A percentile compares a stretch with the other conserved stretches of the same genome.
Evolutionary conservation across 2,797 vertebrate species (phyloP).

Genomic region (Coregonus suidteri): DNA sequence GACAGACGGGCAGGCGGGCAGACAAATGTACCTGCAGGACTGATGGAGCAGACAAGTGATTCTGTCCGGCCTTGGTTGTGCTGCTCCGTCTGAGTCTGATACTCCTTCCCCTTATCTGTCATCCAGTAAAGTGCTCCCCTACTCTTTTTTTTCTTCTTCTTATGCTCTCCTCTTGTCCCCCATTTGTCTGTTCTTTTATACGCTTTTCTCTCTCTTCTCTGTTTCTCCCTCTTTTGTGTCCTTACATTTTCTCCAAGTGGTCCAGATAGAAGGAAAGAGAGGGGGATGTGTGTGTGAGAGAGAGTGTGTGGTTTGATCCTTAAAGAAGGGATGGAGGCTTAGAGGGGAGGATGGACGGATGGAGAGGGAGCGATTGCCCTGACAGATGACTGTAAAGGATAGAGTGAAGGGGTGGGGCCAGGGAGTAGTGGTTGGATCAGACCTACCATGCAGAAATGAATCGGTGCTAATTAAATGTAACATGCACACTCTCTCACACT

Average conservation of each 20-base stretch:
- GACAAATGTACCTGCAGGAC: slow-evolving; percentile 38
- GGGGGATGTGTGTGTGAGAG: slow-evolving; percentile 4
- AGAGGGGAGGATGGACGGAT: slow-evolving; percentile 17
- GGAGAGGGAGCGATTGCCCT: slow-evolving; percentile 11
- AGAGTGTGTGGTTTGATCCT: slow-evolving; percentile 19
- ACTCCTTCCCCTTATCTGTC: slow-evolving; percentile 1
- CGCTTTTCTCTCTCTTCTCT: neutral
- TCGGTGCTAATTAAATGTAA: neutral
- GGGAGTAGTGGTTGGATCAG: neutral
- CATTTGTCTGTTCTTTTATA: neutral
- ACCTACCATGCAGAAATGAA: neutral
- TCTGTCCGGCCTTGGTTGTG: slow-evolving; percentile 6
- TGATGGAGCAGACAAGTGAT: slow-evolving; percentile 11
- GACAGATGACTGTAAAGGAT: slow-evolving; percentile 34
- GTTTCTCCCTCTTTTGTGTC: slow-evolving; percentile 2
- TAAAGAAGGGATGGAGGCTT: slow-evolving; percentile 7
- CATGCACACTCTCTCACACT: neutral
- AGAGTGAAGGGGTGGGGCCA: slow-evolving; percentile 33
- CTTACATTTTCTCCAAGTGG: slow-evolving; percentile 22
- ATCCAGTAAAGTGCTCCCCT: neutral
- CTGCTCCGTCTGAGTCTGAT: neutral
- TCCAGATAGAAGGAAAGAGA: slow-evolving; percentile 17
- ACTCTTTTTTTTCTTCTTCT: slow-evolving; percentile 10
- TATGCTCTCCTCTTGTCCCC: neutral
- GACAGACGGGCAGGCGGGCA: no score